Evolutionary conservation across 2,888 invertebrate species (phyloP).

Genomic region (Temnothorax rugatulus): DNA sequence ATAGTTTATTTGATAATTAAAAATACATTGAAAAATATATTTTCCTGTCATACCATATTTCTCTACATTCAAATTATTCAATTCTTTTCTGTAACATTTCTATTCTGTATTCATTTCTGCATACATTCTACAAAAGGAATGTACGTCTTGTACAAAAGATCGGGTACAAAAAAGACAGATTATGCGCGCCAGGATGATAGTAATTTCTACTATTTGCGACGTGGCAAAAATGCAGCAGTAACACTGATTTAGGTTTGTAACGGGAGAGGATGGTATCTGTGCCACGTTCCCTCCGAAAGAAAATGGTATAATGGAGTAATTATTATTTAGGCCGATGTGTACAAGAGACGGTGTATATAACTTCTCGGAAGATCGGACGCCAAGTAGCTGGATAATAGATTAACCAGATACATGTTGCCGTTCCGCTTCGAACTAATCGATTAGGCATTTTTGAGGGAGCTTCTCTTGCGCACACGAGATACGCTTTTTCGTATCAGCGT

Average conservation of each 20-base stretch:
- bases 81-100: background rate
- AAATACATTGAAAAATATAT: background rate
- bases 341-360: constrained; percentile 38
- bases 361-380: constrained; percentile 66
- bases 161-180: background rate
- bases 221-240: constrained; percentile 52
- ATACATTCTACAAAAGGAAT: background rate
- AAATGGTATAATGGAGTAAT: constrained; percentile 57
- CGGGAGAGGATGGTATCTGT: constrained; percentile 61
- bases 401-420: constrained; percentile 71
- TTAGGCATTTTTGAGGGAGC: constrained; percentile 69
- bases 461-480: constrained; percentile 39
- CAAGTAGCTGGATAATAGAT: constrained; percentile 71
- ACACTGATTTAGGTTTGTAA: constrained; percentile 60
- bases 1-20: background rate
- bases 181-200: constrained; percentile 24
- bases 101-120: background rate
- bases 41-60: background rate
- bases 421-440: constrained; percentile 68
- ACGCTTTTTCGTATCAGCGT: constrained; percentile 58
- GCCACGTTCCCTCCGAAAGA: constrained; percentile 57
- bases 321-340: constrained; percentile 64
- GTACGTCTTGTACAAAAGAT: background rate
- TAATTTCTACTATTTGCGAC: constrained; percentile 39
- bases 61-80: background rate